A percentile compares a stretch with the other conserved stretches of the same genome.
Conservation (phyloP, 2,113 vertebrate genomes). For the Morphnarchus princeps region DNA sequence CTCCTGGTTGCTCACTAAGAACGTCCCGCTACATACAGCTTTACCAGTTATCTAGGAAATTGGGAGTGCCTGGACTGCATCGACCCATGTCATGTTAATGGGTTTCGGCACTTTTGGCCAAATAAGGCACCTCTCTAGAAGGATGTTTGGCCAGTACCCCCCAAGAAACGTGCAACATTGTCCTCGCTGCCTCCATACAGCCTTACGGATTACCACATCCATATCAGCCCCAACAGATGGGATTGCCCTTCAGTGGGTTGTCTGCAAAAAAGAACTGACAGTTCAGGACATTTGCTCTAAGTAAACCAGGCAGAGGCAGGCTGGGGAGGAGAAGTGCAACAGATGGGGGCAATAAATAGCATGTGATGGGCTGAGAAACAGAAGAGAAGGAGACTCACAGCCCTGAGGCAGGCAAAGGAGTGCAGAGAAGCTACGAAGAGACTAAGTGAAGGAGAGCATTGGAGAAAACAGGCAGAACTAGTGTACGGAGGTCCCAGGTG, state of each 20-base stretch:
- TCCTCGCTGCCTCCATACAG: background rate
- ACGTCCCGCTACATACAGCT: background rate
- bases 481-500: background rate
- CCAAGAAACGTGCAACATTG: accelerated
- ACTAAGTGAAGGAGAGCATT: background rate
- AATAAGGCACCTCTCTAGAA: background rate
- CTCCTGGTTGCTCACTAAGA: background rate
- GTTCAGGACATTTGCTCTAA: background rate
- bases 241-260: background rate
- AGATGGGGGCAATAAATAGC: background rate
- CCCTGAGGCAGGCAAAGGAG: background rate
- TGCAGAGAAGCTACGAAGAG: background rate
- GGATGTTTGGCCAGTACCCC: background rate
- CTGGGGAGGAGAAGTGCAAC: background rate
- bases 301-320: background rate
- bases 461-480: background rate
- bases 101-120: background rate
- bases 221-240: background rate
- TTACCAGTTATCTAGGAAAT: background rate
- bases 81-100: accelerated
- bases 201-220: accelerated
- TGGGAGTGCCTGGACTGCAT: background rate
- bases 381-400: background rate
- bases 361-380: background rate
- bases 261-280: background rate